Conservation (phyloP, 2,113 vertebrate species). For the Campylomormyrus tamandua region DNA sequence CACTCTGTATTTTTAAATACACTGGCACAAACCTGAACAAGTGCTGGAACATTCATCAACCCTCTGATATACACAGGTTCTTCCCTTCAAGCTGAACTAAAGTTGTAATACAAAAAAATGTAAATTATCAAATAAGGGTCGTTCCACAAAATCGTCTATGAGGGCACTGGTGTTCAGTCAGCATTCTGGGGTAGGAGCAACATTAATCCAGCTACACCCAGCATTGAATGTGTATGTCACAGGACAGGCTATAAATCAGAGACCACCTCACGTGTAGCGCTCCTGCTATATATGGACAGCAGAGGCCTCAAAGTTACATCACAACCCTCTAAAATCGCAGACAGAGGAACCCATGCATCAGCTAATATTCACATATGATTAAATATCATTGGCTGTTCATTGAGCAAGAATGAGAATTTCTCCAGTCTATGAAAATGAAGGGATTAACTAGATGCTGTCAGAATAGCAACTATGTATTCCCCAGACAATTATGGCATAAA, state of each 20-base stretch:
- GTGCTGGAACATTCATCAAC: background rate
- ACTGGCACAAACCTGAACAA: background rate
- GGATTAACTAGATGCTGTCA: background rate
- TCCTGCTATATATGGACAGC: background rate
- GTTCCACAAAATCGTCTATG: background rate
- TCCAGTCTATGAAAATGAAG: background rate
- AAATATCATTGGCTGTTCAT: background rate
- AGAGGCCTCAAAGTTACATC: background rate
- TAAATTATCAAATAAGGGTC: conserved; percentile 11
- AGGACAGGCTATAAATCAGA: background rate
- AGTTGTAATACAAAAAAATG: conserved; percentile 18
- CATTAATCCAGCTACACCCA: background rate
- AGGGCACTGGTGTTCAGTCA: background rate
- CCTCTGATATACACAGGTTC: background rate
- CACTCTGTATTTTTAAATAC: background rate
- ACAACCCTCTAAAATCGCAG: background rate
- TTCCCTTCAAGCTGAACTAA: conserved; percentile 13
- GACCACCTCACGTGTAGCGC: background rate
- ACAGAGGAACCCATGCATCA: background rate
- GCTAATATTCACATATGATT: background rate
- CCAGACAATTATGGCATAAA: background rate
- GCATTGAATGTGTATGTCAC: background rate
- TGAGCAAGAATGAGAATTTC: background rate
- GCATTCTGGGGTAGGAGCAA: background rate
- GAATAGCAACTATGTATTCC: background rate